Percentiles rank a stretch among this genome's conserved stretches.
Conservation (phyloP, 2,888 invertebrate genomes). For the Eucera pruinosa region DNA sequence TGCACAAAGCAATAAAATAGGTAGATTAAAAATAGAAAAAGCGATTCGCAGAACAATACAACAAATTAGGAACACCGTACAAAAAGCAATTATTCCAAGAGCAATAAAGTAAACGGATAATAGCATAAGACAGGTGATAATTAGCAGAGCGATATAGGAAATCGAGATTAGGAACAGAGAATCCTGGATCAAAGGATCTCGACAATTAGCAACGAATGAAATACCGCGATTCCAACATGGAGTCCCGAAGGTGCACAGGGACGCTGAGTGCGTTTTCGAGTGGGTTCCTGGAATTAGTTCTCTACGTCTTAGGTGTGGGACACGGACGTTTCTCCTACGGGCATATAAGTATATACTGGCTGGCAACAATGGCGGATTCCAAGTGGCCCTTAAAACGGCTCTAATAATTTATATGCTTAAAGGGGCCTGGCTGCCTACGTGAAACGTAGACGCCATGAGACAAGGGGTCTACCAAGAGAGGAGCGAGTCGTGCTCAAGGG, state of each 20-base stretch:
- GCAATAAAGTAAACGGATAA: too few species aligned
- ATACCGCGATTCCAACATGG: conserved; percentile 14
- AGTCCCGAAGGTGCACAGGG: conserved; percentile 40
- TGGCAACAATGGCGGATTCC: conserved; percentile 73
- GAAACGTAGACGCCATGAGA: conserved; percentile 74
- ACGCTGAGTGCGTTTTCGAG: conserved; percentile 55
- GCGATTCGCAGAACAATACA: neutral
- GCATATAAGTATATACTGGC: conserved; percentile 61
- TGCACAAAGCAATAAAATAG: neutral
- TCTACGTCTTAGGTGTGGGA: conserved; percentile 65
- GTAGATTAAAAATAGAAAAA: neutral
- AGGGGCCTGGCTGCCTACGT: conserved; percentile 73
- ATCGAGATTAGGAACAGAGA: neutral
- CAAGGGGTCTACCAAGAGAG: conserved; percentile 65
- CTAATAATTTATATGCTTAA: conserved; percentile 82
- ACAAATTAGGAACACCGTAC: too few species aligned
- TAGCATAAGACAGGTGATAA: too few species aligned
- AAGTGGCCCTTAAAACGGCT: conserved; percentile 80
- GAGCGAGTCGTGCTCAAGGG: conserved; percentile 80
- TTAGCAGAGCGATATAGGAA: too few species aligned
- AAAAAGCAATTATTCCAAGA: too few species aligned
- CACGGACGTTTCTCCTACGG: conserved; percentile 66
- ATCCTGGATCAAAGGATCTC: neutral
- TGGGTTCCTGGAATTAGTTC: conserved; percentile 67
- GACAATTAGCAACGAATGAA: conserved; percentile 41